phyloP scores from a whole-genome alignment of 2,113 vertebrate species.

The Pangasianodon gigas region DNA sequence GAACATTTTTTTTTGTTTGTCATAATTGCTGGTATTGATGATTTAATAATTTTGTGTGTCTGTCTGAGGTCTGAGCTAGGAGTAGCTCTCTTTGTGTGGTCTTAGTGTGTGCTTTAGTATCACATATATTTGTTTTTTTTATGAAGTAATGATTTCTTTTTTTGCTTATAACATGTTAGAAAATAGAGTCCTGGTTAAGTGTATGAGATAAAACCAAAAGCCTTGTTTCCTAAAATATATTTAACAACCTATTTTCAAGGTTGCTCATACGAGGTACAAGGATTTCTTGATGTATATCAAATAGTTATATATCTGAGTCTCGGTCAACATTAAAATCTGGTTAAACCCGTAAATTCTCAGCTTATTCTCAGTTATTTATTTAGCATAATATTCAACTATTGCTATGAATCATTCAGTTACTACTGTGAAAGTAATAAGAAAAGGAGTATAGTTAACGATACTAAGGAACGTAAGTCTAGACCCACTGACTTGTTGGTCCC shows the following conservation, averaged over 20 bases:
- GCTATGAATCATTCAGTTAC: neutral
- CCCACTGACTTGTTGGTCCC: neutral
- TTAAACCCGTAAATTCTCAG: neutral
- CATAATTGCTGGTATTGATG: slow-evolving; percentile 6
- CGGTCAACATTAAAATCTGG: neutral
- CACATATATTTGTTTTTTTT: neutral
- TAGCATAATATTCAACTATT: neutral
- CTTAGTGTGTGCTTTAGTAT: neutral
- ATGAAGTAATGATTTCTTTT: neutral
- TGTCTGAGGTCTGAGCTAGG: neutral
- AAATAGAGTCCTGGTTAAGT: neutral
- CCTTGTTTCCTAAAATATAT: neutral
- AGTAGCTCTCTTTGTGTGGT: neutral
- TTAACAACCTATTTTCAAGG: neutral
- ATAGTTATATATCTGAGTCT: neutral
- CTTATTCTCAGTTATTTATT: neutral
- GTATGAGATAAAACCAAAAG: neutral
- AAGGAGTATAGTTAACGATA: neutral
- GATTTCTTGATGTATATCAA: neutral
- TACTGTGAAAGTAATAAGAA: neutral
- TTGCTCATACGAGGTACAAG: neutral
- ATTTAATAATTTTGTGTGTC: neutral
- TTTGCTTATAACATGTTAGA: neutral
- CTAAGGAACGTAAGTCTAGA: neutral
- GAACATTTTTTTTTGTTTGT: neutral